Conservation (phyloP, 2,797 vertebrate species). For the Garrulus glandarius region DNA sequence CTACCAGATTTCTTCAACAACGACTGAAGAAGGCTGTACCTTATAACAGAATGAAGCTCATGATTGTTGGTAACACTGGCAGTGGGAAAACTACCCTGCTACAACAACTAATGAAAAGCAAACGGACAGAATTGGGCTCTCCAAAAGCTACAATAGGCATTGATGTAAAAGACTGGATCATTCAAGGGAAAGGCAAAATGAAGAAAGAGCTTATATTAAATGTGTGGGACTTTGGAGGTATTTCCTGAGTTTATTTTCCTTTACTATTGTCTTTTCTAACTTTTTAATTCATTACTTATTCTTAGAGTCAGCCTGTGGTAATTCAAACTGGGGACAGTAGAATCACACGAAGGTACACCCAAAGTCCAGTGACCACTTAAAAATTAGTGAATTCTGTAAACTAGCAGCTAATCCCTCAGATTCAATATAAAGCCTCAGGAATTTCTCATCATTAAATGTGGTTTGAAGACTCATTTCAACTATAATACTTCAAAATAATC, state of each 20-base stretch:
- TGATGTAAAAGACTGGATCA: slow-evolving; percentile 87
- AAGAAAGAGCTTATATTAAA: slow-evolving; percentile 87
- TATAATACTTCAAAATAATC: neutral
- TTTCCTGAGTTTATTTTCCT: neutral
- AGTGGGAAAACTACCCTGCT: slow-evolving; percentile 93
- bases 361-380: neutral
- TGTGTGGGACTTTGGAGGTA: slow-evolving; percentile 97
- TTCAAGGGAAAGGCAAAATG: slow-evolving; percentile 83
- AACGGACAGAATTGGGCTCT: slow-evolving; percentile 68
- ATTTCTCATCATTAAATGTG: neutral
- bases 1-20: slow-evolving; percentile 91
- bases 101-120: slow-evolving; percentile 88
- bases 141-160: slow-evolving; percentile 77
- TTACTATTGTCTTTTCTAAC: neutral
- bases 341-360: neutral
- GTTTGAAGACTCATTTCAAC: neutral
- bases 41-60: slow-evolving; percentile 93
- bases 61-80: slow-evolving; percentile 88
- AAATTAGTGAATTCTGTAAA: neutral
- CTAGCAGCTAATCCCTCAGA: neutral
- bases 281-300: neutral
- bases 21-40: slow-evolving; percentile 94
- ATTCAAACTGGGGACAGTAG: neutral
- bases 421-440: neutral
- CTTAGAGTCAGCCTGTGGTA: neutral